Evolutionary conservation across 2,113 vertebrate genomes (phyloP).

Genomic region (Platycercus adscitus): DNA sequence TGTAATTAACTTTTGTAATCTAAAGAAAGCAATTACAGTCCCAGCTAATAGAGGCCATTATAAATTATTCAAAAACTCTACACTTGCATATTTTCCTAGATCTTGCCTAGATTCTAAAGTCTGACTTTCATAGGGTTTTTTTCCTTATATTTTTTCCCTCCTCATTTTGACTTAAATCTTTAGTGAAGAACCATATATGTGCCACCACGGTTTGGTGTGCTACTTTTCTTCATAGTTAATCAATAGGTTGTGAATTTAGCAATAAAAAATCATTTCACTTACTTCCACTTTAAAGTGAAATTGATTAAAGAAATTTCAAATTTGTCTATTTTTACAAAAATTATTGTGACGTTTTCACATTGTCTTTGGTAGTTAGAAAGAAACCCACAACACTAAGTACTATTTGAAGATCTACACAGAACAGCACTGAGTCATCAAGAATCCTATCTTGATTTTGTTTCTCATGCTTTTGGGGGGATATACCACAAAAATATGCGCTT

Average conservation of each 20-base stretch:
- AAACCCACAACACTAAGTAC: neutral
- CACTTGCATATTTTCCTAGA: neutral
- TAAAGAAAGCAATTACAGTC: conserved; percentile 16
- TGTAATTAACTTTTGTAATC: neutral
- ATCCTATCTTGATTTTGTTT: neutral
- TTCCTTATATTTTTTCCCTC: neutral
- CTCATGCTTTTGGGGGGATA: neutral
- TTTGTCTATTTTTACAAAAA: neutral
- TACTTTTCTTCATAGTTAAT: neutral
- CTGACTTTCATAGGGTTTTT: neutral
- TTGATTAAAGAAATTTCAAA: neutral
- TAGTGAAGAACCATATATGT: neutral
- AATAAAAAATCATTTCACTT: neutral
- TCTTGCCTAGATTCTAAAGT: neutral
- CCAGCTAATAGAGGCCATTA: neutral
- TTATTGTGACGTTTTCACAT: neutral
- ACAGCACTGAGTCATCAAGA: neutral
- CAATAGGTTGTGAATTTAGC: neutral
- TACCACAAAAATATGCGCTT: neutral
- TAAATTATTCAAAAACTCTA: neutral
- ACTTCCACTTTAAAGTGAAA: neutral
- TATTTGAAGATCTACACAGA: neutral
- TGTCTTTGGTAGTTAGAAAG: neutral
- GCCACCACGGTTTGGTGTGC: neutral
- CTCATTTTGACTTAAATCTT: neutral